Evolutionary conservation across 2,797 vertebrate species (phyloP).

Genomic region (Decapterus maruadsi): DNA sequence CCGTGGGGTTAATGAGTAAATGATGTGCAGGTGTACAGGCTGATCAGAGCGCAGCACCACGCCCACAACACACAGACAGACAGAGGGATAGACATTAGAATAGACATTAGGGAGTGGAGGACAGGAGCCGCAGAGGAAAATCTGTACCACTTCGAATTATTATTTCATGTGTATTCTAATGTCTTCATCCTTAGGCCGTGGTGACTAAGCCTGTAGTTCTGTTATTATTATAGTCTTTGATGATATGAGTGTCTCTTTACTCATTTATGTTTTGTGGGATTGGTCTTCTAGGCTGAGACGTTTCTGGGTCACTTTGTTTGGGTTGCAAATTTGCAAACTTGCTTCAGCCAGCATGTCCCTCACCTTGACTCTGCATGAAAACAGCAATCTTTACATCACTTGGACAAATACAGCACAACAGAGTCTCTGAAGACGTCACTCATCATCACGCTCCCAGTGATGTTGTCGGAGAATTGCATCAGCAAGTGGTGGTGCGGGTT

Average conservation of each 20-base stretch:
- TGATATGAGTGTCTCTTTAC: background rate
- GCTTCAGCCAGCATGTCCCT: constrained; percentile 14
- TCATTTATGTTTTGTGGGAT: background rate
- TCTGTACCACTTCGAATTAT: background rate
- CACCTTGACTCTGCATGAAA: constrained; percentile 30
- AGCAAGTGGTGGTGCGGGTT: constrained; percentile 1
- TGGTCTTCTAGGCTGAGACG: background rate
- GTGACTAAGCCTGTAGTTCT: background rate
- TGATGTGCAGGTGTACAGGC: constrained; percentile 17
- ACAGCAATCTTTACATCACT: constrained; percentile 20
- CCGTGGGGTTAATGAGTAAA: background rate
- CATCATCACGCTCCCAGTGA: constrained; percentile 3
- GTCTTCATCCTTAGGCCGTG: background rate
- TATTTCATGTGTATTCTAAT: background rate
- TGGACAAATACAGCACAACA: constrained; percentile 16
- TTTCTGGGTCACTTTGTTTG: background rate
- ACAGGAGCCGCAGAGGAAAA: background rate
- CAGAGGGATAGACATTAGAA: background rate
- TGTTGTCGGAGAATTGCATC: constrained; percentile 1
- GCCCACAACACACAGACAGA: background rate
- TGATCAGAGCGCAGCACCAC: background rate
- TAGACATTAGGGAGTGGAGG: background rate
- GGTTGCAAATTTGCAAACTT: constrained; percentile 17
- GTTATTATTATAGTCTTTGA: background rate
- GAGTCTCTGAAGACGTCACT: constrained; percentile 16